Percentiles rank a stretch among this genome's conserved stretches.
phyloP scores from a whole-genome alignment of 2,797 vertebrate species.

The Mormyrops attenuatus region DNA sequence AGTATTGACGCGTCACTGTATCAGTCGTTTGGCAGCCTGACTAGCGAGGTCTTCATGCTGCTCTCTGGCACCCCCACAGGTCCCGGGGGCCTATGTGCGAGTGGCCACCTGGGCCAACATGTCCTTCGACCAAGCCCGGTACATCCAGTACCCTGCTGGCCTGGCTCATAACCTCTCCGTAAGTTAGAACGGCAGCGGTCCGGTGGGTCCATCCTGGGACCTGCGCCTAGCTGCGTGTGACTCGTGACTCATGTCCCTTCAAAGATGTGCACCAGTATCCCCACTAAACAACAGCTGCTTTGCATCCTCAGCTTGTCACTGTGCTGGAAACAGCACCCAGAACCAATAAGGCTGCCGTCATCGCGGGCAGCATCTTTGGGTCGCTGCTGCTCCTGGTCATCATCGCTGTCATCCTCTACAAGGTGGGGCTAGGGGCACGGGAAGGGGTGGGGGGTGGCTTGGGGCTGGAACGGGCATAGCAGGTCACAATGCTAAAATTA shows the following conservation, averaged over 20 bases:
- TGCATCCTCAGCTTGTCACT: slow-evolving; percentile 30
- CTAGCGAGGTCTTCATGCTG: not conserved
- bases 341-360: not conserved
- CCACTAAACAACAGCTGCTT: not conserved
- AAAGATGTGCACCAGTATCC: not conserved
- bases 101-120: slow-evolving; percentile 31
- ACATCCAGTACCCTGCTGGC: slow-evolving; percentile 30
- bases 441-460: too few species aligned
- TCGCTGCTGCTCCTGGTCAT: slow-evolving; percentile 29
- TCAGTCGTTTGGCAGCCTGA: not conserved
- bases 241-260: not conserved
- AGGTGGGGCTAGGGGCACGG: slow-evolving; percentile 21
- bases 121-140: slow-evolving; percentile 27
- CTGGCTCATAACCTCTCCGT: slow-evolving; percentile 24
- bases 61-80: slow-evolving; percentile 12
- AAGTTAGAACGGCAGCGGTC: slow-evolving; percentile 8
- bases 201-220: not conserved
- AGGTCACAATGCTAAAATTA: not conserved
- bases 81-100: slow-evolving; percentile 6
- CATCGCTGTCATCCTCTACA: slow-evolving; percentile 30
- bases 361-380: slow-evolving; percentile 23
- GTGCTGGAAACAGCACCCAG: slow-evolving; percentile 24
- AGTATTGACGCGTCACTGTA: not conserved
- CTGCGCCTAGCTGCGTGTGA: not conserved
- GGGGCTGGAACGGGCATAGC: not conserved